Conservation (phyloP, 1,140 invertebrate genomes). For the Cataglyphis hispanica region DNA sequence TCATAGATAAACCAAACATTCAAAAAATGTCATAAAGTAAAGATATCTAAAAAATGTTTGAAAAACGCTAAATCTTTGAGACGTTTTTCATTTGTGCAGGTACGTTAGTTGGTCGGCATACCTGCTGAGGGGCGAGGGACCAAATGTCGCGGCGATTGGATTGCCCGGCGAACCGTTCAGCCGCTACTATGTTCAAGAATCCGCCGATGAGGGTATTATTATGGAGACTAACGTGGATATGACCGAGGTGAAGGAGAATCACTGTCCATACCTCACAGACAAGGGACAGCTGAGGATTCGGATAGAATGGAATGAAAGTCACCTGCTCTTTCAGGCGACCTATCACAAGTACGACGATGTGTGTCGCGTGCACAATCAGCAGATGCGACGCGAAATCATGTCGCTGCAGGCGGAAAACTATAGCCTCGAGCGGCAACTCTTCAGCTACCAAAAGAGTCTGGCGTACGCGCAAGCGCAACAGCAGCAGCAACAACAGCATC, state of each 20-base stretch:
- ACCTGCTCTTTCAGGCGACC: constrained; percentile 94
- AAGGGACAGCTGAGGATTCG: constrained; percentile 92
- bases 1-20: not conserved
- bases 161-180: constrained; percentile 92
- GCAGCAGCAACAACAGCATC: constrained; percentile 83
- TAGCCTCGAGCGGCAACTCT: constrained; percentile 93
- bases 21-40: not conserved
- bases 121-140: constrained; percentile 88
- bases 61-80: not conserved
- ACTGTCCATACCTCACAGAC: constrained; percentile 92
- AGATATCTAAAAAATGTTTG: not conserved
- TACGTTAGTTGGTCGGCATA: constrained; percentile 94
- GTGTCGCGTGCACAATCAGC: constrained; percentile 93
- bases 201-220: constrained; percentile 93
- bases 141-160: constrained; percentile 88
- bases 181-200: constrained; percentile 95
- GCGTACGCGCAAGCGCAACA: constrained; percentile 90
- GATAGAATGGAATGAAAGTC: constrained; percentile 95
- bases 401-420: constrained; percentile 95
- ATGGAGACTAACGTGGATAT: constrained; percentile 94
- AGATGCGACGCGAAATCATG: constrained; percentile 95
- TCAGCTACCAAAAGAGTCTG: constrained; percentile 95
- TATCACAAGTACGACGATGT: constrained; percentile 96
- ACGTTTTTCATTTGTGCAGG: constrained; percentile 80
- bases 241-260: constrained; percentile 92